phyloP scores from a whole-genome alignment of 2,888 invertebrate species.

The Craniophora ligustri region DNA sequence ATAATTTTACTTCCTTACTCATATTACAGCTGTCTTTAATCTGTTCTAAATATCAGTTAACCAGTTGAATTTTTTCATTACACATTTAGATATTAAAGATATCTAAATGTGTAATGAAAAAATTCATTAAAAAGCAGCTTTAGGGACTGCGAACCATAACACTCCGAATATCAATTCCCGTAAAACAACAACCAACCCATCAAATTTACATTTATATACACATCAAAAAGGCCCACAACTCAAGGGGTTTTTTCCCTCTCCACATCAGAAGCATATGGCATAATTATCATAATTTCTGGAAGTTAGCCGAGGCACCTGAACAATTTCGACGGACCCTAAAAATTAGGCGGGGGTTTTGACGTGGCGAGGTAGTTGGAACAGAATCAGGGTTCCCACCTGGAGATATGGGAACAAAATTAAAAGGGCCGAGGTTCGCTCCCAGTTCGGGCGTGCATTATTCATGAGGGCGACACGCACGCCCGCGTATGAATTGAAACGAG shows the following conservation, averaged over 20 bases:
- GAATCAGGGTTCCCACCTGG: conserved; percentile 41
- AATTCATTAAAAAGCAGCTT: no score
- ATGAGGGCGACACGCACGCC: conserved; percentile 62
- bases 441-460: conserved; percentile 63
- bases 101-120: no score
- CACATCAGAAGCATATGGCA: conserved; percentile 22
- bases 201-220: conserved; percentile 14
- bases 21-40: no score
- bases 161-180: conserved; percentile 12
- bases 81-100: no score
- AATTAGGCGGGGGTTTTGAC: conserved; percentile 27
- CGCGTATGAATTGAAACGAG: conserved; percentile 69
- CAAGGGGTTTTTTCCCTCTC: conserved; percentile 1
- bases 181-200: conserved; percentile 29
- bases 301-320: conserved; percentile 20
- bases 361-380: conserved; percentile 1
- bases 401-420: conserved; percentile 55
- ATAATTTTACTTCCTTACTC: no score
- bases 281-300: conserved; percentile 27
- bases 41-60: no score
- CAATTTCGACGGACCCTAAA: conserved; percentile 31
- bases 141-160: conserved; percentile 13
- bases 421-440: conserved; percentile 44
- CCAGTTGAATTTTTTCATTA: no score
- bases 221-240: conserved; percentile 15